Evolutionary conservation across 2,113 vertebrate genomes (phyloP).

Genomic region (Physeter macrocephalus): DNA sequence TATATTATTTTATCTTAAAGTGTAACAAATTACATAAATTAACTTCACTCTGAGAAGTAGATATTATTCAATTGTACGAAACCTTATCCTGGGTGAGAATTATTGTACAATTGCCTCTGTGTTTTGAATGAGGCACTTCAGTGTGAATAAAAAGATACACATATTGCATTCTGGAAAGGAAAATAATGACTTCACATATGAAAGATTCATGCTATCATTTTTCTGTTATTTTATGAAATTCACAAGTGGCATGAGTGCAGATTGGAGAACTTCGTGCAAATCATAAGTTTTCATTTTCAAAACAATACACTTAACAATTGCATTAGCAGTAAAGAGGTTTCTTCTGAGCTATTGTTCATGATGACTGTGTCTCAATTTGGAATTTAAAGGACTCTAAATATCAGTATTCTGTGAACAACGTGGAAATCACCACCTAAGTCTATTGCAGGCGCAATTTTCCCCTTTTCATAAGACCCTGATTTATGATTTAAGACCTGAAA

Average conservation of each 20-base stretch:
- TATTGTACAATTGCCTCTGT: slow-evolving; percentile 43
- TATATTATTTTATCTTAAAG: slow-evolving; percentile 50
- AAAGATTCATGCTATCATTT: slow-evolving; percentile 53
- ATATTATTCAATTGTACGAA: slow-evolving; percentile 4
- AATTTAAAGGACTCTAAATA: slow-evolving; percentile 55
- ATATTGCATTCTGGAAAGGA: slow-evolving; percentile 44
- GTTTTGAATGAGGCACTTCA: slow-evolving; percentile 66
- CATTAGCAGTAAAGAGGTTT: slow-evolving; percentile 58
- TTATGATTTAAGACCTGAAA: slow-evolving; percentile 53
- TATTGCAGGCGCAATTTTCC: background rate
- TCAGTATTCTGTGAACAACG: slow-evolving; percentile 8
- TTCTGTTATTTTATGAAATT: slow-evolving; percentile 61
- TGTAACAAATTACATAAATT: slow-evolving; percentile 56
- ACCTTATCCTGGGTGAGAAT: slow-evolving; percentile 27
- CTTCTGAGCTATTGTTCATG: slow-evolving; percentile 60
- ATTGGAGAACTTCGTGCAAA: slow-evolving; percentile 56
- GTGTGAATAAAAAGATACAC: slow-evolving; percentile 50
- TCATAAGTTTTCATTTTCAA: slow-evolving; percentile 62
- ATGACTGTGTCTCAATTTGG: slow-evolving; percentile 44
- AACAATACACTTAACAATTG: slow-evolving; percentile 66
- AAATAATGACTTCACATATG: slow-evolving; percentile 46
- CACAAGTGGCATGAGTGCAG: slow-evolving; percentile 40
- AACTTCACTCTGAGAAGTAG: slow-evolving; percentile 51
- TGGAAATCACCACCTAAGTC: slow-evolving; percentile 47
- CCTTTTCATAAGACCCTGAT: slow-evolving; percentile 37